These are phyloP conservation scores for Macroteleia sp. DNA, from an alignment of 2,888 invertebrate species.

Conservation along the genomic window DNA sequence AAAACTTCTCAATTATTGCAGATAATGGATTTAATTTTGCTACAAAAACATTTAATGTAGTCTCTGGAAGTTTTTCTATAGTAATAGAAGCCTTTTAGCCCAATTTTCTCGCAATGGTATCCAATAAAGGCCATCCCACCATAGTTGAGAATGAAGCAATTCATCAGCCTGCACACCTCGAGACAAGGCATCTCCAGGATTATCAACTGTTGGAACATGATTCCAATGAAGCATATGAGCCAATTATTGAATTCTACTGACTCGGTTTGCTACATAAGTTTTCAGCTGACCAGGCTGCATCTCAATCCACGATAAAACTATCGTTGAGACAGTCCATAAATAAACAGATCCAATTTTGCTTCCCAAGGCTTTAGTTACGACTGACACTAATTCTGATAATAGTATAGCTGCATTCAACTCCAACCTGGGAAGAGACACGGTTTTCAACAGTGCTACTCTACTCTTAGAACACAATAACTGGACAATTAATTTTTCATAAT, in stretches of 20 bases:
- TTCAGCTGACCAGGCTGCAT: slow-evolving; percentile 11
- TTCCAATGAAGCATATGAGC: neutral
- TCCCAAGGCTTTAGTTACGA: slow-evolving; percentile 17
- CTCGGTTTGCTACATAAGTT: slow-evolving; percentile 42
- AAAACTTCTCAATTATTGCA: no score
- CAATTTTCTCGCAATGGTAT: slow-evolving; percentile 10
- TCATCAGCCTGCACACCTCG: neutral
- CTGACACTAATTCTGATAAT: slow-evolving; percentile 31
- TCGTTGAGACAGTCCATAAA: slow-evolving; percentile 48
- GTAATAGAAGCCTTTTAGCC: neutral
- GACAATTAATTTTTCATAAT: neutral
- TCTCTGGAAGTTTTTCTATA: slow-evolving; percentile 9
- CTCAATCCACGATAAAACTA: slow-evolving; percentile 42
- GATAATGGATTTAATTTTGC: slow-evolving; percentile 4
- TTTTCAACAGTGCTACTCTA: slow-evolving; percentile 57
- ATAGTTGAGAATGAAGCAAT: slow-evolving; percentile 20
- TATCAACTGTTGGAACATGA: neutral
- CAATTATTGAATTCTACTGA: slow-evolving; percentile 9
- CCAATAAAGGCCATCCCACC: slow-evolving; percentile 67
- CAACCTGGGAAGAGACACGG: slow-evolving; percentile 47
- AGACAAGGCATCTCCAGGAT: no score
- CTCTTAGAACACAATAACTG: slow-evolving; percentile 56
- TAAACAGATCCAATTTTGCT: slow-evolving; percentile 1
- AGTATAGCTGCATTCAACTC: slow-evolving; percentile 59
- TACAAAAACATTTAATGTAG: neutral